Evolutionary conservation across 2,888 invertebrate species (phyloP).

Genomic region (Chymomyza procnemis): DNA sequence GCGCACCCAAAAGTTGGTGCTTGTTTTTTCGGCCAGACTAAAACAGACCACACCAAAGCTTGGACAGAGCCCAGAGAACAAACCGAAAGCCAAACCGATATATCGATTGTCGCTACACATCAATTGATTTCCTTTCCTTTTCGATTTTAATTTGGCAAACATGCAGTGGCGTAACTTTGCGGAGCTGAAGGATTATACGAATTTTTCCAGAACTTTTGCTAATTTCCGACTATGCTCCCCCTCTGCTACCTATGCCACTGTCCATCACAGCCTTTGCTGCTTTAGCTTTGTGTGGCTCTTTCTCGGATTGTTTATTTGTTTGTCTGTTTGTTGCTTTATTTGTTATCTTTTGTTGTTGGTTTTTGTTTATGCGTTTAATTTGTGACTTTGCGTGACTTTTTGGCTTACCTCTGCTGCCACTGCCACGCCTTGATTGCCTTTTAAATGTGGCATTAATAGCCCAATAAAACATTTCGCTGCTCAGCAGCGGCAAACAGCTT

Average conservation of each 20-base stretch:
- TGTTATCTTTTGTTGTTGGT: slow-evolving; percentile 32
- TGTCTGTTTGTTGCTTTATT: slow-evolving; percentile 32
- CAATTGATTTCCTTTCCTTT: slow-evolving; percentile 74
- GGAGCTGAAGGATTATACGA: too few relatives aligned
- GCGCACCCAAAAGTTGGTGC: slow-evolving; percentile 43
- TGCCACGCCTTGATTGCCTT: slow-evolving; percentile 68
- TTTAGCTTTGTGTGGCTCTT: neutral
- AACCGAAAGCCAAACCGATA: neutral
- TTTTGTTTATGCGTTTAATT: slow-evolving; percentile 52
- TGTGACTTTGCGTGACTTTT: slow-evolving; percentile 69
- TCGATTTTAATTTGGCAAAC: slow-evolving; percentile 66
- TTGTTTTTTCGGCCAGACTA: slow-evolving; percentile 2
- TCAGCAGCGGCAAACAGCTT: slow-evolving; percentile 13
- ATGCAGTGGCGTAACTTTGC: too few relatives aligned
- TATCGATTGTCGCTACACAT: slow-evolving; percentile 68
- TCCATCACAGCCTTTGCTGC: neutral
- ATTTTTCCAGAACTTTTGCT: slow-evolving; percentile 1
- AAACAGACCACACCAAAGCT: slow-evolving; percentile 30
- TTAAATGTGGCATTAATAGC: slow-evolving; percentile 70
- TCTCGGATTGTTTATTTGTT: slow-evolving; percentile 46
- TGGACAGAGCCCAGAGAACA: slow-evolving; percentile 14
- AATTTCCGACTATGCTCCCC: neutral
- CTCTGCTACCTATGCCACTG: neutral
- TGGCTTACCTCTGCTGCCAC: slow-evolving; percentile 50
- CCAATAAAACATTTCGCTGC: slow-evolving; percentile 68